These are phyloP conservation scores for Aphelocoma californica DNA, from an alignment of 2,797 vertebrate genomes.

Conservation along the genomic window DNA sequence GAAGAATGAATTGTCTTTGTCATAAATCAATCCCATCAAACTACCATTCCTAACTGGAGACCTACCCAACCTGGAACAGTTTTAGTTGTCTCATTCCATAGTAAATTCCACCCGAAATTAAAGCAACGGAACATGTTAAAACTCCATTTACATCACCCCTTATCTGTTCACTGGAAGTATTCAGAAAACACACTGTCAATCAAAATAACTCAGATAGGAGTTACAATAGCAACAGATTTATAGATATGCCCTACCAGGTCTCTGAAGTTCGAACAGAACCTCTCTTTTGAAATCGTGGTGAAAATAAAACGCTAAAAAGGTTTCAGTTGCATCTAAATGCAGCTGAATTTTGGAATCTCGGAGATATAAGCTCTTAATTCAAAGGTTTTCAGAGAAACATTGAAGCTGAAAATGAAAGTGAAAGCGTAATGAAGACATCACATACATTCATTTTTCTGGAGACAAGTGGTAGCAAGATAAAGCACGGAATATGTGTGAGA, in stretches of 20 bases:
- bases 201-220: not conserved
- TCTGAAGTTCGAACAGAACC: not conserved
- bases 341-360: not conserved
- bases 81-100: not conserved
- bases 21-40: not conserved
- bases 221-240: not conserved
- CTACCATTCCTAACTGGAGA: not conserved
- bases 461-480: not conserved
- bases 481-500: not conserved
- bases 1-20: not conserved
- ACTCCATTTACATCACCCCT: not conserved
- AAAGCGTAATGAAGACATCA: constrained; percentile 28
- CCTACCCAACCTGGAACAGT: not conserved
- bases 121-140: not conserved
- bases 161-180: not conserved
- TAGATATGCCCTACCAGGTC: not conserved
- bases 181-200: not conserved
- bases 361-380: not conserved
- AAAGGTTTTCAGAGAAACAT: not conserved
- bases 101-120: not conserved
- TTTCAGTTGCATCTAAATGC: not conserved
- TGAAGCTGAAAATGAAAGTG: constrained; percentile 50
- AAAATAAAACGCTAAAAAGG: not conserved
- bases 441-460: not conserved
- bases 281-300: not conserved